Conservation (phyloP, 1,140 invertebrate genomes). For the Drosophila parabipectinata region DNA sequence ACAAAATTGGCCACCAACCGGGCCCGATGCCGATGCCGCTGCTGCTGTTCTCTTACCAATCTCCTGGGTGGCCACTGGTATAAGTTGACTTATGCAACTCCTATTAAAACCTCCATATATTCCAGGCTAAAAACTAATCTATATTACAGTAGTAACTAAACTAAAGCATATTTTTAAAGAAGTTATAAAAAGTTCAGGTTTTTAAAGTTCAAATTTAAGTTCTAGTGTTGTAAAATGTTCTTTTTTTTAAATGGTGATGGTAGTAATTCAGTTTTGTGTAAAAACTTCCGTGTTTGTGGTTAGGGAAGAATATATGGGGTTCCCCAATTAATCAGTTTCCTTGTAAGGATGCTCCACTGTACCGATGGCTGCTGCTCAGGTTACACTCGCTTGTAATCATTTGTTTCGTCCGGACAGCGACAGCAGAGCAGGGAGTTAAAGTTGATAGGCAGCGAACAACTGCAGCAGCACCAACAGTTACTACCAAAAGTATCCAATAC, state of each 20-base stretch:
- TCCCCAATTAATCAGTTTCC: background rate
- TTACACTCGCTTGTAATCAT: conserved; percentile 79
- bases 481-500: conserved; percentile 25
- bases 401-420: conserved; percentile 71
- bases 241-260: background rate
- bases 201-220: background rate
- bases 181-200: no score
- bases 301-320: no score
- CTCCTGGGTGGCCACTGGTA: conserved; percentile 54
- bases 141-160: conserved; percentile 13
- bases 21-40: background rate
- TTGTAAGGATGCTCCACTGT: conserved; percentile 7
- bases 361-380: conserved; percentile 58
- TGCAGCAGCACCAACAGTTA: conserved; percentile 20
- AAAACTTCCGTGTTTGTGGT: no score
- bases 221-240: background rate
- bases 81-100: conserved; percentile 61
- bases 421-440: conserved; percentile 56
- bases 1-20: conserved; percentile 67
- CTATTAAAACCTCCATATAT: conserved; percentile 69
- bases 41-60: conserved; percentile 26
- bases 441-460: conserved; percentile 76
- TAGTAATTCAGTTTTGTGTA: background rate
- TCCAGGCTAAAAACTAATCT: conserved; percentile 28
- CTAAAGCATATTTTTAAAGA: background rate